Percentiles rank a stretch among this genome's conserved stretches.
phyloP scores from a whole-genome alignment of 2,113 vertebrate species.

The Heterocephalus glaber region DNA sequence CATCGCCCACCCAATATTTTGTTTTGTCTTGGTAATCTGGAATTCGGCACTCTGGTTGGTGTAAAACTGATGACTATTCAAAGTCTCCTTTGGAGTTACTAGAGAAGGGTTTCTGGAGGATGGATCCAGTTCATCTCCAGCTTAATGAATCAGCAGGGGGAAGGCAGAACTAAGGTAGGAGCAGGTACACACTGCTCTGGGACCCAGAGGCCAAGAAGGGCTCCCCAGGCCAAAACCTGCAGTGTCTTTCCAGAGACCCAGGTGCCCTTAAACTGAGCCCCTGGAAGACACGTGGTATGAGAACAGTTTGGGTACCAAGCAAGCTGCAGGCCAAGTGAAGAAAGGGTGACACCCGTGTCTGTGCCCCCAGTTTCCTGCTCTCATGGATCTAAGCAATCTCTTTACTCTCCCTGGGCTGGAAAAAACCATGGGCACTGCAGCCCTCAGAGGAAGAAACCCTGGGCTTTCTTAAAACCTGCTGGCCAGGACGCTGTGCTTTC shows the following conservation, averaged over 20 bases:
- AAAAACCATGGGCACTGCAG: neutral
- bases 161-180: neutral
- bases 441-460: neutral
- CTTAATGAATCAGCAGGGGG: neutral
- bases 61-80: neutral
- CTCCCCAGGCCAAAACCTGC: neutral
- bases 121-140: neutral
- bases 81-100: neutral
- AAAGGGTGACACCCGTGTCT: neutral
- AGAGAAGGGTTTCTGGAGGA: neutral
- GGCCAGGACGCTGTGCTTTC: neutral
- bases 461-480: neutral
- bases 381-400: neutral
- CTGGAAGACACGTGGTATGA: neutral
- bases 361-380: neutral
- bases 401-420: neutral
- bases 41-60: neutral
- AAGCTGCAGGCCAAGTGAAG: neutral
- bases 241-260: neutral
- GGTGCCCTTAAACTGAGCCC: neutral
- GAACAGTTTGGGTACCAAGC: neutral
- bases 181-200: neutral
- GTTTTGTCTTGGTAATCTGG: neutral
- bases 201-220: neutral
- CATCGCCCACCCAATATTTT: neutral